Evolutionary conservation across 2,888 invertebrate genomes (phyloP), one percentile per base, ranked within the genome.

Genomic region (Ceramica pisi): DNA sequence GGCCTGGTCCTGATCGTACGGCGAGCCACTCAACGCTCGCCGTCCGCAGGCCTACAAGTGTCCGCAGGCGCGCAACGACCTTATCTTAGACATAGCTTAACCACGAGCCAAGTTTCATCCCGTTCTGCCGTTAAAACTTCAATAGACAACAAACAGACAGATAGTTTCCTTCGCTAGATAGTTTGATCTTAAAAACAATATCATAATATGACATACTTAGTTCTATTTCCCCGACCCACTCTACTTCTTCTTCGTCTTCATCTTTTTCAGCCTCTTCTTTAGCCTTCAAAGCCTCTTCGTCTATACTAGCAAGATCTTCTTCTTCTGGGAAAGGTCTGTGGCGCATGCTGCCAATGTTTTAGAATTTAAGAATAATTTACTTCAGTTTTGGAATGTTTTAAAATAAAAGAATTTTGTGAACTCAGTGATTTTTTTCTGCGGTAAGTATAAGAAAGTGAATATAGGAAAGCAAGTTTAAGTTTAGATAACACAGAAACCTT

Each of bases 221-320:
- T 85, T 97, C 96, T 83, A 98, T 92, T 90, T 97, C 97, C 19
- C 95, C 94, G 53, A 93, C 38, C 91, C 92, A 95, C 46, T 88
- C 94, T 75, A 91, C 97, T 96, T 86, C 94, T 87, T 85, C 95
- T 81, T 69, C 96, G 46, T 91, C 97, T 90, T 90, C 97, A 96
- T 81, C 90, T 48, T 35, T 56, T 4, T 55, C 91, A 23, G 97
- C 96, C 38, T 96, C 96, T 73, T 96, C 96, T 61, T 93, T 92
- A 2, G 97, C 94, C 78, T 97, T 96, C n/a, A 97, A 90, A 62
- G 98, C 97, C 64, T 95, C 95, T 86, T 96, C 96, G 51, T 96
- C 96, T 44, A 95, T 91, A 81, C 96, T 96, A 3, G 95, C 95
- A 10, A 96, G 87, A 78, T 96, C 96, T 74, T 96, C 96, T 85